Evolutionary conservation across 2,888 invertebrate genomes (phyloP), one percentile per base, ranked within the genome.

Genomic region (Cephonodes hylas): DNA sequence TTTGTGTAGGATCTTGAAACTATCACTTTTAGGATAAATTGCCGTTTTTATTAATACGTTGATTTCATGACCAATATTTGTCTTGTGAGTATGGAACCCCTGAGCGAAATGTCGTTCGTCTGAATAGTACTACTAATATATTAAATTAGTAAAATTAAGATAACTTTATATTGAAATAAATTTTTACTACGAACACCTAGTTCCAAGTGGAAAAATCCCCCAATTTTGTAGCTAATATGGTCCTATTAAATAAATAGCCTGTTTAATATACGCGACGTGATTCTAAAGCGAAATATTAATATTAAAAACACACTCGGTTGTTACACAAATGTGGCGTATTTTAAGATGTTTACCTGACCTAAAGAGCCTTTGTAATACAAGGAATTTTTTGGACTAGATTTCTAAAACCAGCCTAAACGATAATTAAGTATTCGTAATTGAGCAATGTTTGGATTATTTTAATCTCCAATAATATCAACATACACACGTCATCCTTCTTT

Each of bases 161-260:
- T 13, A 23, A 10, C 8, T 0, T 8, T 18, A 15, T 6, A 8
- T 10, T 25, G 10, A 2, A 15, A 20, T 23, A 1, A 27, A 53
- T n/a, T n/a, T 18, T 20, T 1, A 10, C 18, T 20, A 20, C 3
- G 18, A 53, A 53, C 3, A 3, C 13, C 4, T 10, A 20, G 53
- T 4, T 1, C 10, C 31, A 53, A 53, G 31, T 4, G 31, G 53
- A 15, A 31, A 27, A 27, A 27, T 18, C 53, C 10, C 27, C 18
- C 53, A 46, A 31, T 31, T 27, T 31, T 53, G 18, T 18, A 53
- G 27, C 27, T 31, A 53, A 53, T 53, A 53, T 53, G 53, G 27
- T 31, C 53, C 18, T 53, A 53, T 53, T 53, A 53, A 53, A 53
- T 53, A 53, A 53, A 53, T 53, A 53, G 53, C 27, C 53, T 27